These are phyloP conservation scores for Sylvilagus floridanus DNA, from an alignment of 2,797 vertebrate species.

Conservation along the genomic window DNA sequence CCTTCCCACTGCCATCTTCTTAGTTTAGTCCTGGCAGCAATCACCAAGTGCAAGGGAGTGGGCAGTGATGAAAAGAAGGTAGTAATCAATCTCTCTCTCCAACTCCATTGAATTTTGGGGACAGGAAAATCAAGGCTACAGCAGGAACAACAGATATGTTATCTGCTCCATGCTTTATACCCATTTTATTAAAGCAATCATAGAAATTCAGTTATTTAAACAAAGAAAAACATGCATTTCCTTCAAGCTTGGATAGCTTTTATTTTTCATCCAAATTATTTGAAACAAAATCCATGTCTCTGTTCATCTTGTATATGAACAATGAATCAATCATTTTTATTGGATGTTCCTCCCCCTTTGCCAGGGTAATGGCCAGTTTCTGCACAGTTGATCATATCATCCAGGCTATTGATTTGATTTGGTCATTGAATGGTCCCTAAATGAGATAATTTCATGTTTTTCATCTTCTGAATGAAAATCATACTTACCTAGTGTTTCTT, in stretches of 20 bases:
- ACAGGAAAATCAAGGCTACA: not conserved
- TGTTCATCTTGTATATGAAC: conserved; percentile 40
- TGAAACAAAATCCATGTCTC: conserved; percentile 54
- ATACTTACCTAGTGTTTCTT: not conserved
- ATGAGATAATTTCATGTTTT: conserved; percentile 66
- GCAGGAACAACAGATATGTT: not conserved
- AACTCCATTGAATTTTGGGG: not conserved
- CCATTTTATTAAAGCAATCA: conserved; percentile 53
- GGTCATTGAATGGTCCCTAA: conserved; percentile 56
- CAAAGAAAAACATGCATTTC: conserved; percentile 50
- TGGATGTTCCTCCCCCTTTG: conserved; percentile 52
- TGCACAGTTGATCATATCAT: conserved; percentile 69
- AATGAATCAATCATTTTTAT: conserved; percentile 57
- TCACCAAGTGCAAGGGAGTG: conserved; percentile 55
- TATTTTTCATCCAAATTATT: conserved; percentile 58
- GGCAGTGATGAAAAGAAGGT: conserved; percentile 55
- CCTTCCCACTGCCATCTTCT: conserved; percentile 31
- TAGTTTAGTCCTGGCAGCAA: conserved; percentile 58
- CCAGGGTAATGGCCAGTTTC: conserved; percentile 63
- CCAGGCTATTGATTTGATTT: conserved; percentile 71
- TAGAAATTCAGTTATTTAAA: conserved; percentile 55
- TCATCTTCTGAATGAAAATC: conserved; percentile 68
- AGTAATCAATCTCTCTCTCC: conserved; percentile 55
- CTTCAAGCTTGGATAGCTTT: conserved; percentile 43
- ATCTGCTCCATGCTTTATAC: not conserved